Evolutionary conservation across 2,888 invertebrate species (phyloP), one percentile per base, ranked within the genome.

Genomic region (Cabera pusaria): DNA sequence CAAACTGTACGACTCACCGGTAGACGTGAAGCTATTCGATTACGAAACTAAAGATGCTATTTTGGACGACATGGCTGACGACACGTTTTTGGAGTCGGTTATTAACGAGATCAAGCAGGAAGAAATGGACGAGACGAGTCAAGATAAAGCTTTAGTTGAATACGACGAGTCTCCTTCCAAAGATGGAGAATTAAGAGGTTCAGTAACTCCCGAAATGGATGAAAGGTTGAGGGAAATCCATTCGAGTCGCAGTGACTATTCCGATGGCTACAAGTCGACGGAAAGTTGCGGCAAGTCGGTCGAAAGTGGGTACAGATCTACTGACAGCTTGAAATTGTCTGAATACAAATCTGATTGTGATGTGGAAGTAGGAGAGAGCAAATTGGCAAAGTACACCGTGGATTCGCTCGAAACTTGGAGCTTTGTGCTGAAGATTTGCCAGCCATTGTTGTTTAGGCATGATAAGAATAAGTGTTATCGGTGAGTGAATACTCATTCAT

Each of bases 21-120:
- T 59, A 0, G 59, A 66, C 6, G 53, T 66, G 18, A 72, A 66
- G 25, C 23, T 62, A 0, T 68, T 67, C 8, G 74, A 78, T 18
- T 70, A 64, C 12, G 39, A 35, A n/a, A 58, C 59, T 1, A 79
- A 77, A 46, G 80, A 78, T 31, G 47, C 51, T 1, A 70, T 76
- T 0, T 59, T 67, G 2, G 83, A 83, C 9, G 76, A 67, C 2
- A 54, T 76, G 18, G 74, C 70, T 1, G 85, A 87, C 14, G 88
- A 87, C 22, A 79, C 67, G 0, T 88, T 88, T 44, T 55, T 88
- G 19, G 88, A 88, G 53, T 84, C 87, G 0, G 77, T 88, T 1
- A 86, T 88, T 22, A 85, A 84, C 42, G 88, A 88, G 49, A 85
- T 88, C 3, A 86, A 86, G 41, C 76, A 82, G 29, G 85, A 83